These are phyloP conservation scores for Drymonia ruficornis DNA, from an alignment of 2,888 invertebrate genomes.

Conservation along the genomic window DNA sequence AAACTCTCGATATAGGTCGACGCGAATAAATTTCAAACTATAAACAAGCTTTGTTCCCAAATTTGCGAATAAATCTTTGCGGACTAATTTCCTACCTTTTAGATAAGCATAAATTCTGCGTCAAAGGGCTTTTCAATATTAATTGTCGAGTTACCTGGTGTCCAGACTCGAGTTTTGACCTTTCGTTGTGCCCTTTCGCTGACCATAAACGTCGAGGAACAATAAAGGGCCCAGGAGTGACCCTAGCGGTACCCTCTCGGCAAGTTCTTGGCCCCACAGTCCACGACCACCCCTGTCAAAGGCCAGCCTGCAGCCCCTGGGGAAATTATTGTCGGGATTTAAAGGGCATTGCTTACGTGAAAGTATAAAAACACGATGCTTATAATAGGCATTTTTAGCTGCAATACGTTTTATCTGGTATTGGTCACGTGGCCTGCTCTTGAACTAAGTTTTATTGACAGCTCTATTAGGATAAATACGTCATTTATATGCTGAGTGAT, in stretches of 20 bases:
- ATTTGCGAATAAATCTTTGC: slow-evolving; percentile 58
- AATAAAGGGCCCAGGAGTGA: slow-evolving; percentile 77
- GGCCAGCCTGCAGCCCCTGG: slow-evolving; percentile 73
- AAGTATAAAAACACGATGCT: slow-evolving; percentile 76
- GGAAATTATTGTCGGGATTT: slow-evolving; percentile 86
- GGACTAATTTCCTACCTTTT: slow-evolving; percentile 54
- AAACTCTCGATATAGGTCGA: slow-evolving; percentile 43
- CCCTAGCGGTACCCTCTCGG: slow-evolving; percentile 68
- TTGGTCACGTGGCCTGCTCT: slow-evolving; percentile 65
- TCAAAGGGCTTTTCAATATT: slow-evolving; percentile 57
- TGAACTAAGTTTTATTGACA: slow-evolving; percentile 43
- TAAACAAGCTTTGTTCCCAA: slow-evolving; percentile 47
- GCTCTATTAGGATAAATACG: slow-evolving; percentile 32
- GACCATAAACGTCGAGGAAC: slow-evolving; percentile 82
- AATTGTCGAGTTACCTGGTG: slow-evolving; percentile 69
- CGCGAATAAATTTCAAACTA: slow-evolving; percentile 46
- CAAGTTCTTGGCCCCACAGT: slow-evolving; percentile 74
- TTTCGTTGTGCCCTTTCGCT: slow-evolving; percentile 75
- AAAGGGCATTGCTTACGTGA: slow-evolving; percentile 81
- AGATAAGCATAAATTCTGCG: slow-evolving; percentile 46
- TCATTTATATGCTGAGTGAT: slow-evolving; percentile 19
- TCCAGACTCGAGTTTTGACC: slow-evolving; percentile 59
- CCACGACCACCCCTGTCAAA: slow-evolving; percentile 80
- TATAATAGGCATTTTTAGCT: slow-evolving; percentile 69
- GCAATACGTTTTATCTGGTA: slow-evolving; percentile 62